Evolutionary conservation across 92 coral and sea anemone genomes (phyloP).

Genomic region (Actinernus sp.): DNA sequence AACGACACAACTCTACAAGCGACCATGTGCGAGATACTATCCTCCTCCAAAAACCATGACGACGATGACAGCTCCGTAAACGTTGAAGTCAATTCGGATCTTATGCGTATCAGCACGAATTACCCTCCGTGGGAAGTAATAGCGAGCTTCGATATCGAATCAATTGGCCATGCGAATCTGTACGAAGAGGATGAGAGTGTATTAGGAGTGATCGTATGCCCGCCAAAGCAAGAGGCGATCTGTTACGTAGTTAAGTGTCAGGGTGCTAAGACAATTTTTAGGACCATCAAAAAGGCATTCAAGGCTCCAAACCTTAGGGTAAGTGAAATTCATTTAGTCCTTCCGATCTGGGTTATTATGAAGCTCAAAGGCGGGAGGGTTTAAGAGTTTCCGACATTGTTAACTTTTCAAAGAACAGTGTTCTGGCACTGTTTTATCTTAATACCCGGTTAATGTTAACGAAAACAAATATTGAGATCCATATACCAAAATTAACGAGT

Average conservation of each 20-base stretch:
- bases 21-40: constrained; percentile 68
- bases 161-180: constrained; percentile 82
- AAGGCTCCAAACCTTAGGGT: constrained; percentile 81
- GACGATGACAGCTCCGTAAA: constrained; percentile 78
- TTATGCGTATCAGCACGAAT: constrained; percentile 85
- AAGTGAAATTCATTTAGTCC: no score
- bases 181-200: constrained; percentile 67
- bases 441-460: no score
- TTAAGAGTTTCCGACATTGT: no score
- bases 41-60: constrained; percentile 51
- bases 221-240: constrained; percentile 74
- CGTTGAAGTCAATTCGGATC: constrained; percentile 81
- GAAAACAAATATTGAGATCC: no score
- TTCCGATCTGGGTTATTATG: no score
- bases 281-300: constrained; percentile 74
- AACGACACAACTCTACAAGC: constrained; percentile 80
- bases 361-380: no score
- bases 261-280: constrained; percentile 75
- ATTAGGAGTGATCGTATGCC: constrained; percentile 75
- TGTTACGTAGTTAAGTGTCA: constrained; percentile 78
- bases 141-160: constrained; percentile 75
- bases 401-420: no score
- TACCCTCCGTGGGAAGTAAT: constrained; percentile 95
- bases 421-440: no score
- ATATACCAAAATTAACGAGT: no score